Base-by-base conservation (phyloP, 2,888 invertebrate genomes). In the Drosophila koepferae region DNA sequence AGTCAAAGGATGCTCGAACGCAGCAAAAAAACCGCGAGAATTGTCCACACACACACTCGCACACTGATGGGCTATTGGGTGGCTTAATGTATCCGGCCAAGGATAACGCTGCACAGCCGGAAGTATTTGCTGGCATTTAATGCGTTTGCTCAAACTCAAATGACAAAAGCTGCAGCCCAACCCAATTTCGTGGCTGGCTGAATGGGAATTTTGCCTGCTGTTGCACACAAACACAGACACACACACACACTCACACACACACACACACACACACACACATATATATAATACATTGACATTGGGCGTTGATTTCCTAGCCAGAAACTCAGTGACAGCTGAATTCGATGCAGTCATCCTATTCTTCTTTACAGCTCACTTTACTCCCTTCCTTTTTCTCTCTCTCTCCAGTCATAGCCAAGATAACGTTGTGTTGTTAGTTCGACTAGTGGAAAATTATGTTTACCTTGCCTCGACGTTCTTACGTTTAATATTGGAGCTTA, bases 41-140 rank as follows among this genome's bases (percentile, higher is more conserved):
- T 53, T 62, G 60, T 40, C 60, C 71, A 55, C 68, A 54, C 61
- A 58, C 76, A 54, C 61, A 56, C 23, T 7, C n/a, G 1, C 51
- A 36, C 36, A 63, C 48, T 63, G 53, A 40, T 63, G 58, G 56
- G 20, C 49, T 18, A 55, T 61, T 55, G 55, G 74, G 56, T n/a
- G 55, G 54, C 65, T 60, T 82, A 82, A 82, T 88, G 82, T 76
- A 74, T 83, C 87, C 83, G 89, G 69, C 48, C 76, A 66, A 71
- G 80, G 44, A 69, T 61, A 46, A 41, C 54, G 54, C 43, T 58
- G 68, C 69, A 66, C 63, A 62, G 66, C 75, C 89, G 86, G 90
- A 84, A 79, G 82, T 87, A 79, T 82, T 89, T 79, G 88, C 82
- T 68, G 82, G 59, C 69, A 82, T 79, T 79, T 77, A 84, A 84